Evolutionary conservation across 2,113 vertebrate genomes (phyloP), one percentile per base, ranked within the genome.

Genomic region (Xenus cinereus): DNA sequence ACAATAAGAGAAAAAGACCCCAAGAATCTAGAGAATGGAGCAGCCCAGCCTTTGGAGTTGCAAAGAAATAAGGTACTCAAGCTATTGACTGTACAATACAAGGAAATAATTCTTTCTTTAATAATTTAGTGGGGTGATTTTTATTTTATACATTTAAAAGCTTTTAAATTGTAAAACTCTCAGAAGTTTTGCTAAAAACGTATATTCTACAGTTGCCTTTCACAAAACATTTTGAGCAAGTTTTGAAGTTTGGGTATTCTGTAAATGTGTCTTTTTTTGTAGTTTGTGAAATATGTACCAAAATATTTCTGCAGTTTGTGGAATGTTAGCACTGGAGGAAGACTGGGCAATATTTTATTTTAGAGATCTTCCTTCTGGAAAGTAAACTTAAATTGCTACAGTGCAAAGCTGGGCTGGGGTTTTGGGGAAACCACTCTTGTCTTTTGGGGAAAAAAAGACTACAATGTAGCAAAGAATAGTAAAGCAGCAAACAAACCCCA

Each of bases 1-100:
- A 99, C 99, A 50, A 99, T 99, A 97, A 98, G 96, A 95, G 98
- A 99, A 95, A 99, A 99, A 83, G 98, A 99, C 89, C 98, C 98
- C 45, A 98, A 98, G 68, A 98, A 97, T 81, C 66, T 99, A 22
- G 98, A 98, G 90, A 99, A 99, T 11, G 99, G 99, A 90, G 98
- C 98, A 41, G 96, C 98, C 10, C 98, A 98, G 92, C 97, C 95
- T 5, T 97, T 98, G 4, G 98, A 99, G 64, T 91, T 98, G 21
- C 98, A 98, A 63, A 97, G 94, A 77, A 98, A 98, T 76, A 96
- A 98, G 98, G 99, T 99, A 71, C 62, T 87, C 10, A 39, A 81
- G 68, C n/a, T 92, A 77, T 0, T 81, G 16, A 56, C n/a, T 77
- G 7, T n/a, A 24, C 84, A 81, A 41, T 46, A 54, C 20, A 32